phyloP scores from a whole-genome alignment of 2,113 vertebrate genomes.

The Cyprichromis sp. region DNA sequence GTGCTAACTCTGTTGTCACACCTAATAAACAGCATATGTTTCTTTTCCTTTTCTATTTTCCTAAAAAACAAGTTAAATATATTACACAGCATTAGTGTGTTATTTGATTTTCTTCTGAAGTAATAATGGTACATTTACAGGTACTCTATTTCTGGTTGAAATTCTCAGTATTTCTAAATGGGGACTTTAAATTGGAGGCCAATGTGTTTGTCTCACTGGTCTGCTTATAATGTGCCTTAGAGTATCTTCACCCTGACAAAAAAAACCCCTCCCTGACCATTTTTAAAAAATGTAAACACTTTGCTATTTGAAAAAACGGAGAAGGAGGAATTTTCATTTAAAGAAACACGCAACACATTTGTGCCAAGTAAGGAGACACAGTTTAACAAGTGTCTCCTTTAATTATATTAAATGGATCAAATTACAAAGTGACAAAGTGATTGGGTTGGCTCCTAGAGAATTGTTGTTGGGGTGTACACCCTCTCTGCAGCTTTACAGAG shows the following conservation, averaged over 20 bases:
- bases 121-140: neutral
- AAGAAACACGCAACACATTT: neutral
- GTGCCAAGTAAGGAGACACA: neutral
- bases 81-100: neutral
- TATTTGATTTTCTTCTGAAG: neutral
- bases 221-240: neutral
- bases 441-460: neutral
- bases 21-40: neutral
- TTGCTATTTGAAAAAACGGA: neutral
- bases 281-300: neutral
- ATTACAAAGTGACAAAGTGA: neutral
- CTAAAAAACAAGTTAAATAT: neutral
- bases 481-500: neutral
- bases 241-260: neutral
- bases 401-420: neutral
- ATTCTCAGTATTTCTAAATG: neutral
- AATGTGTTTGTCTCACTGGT: neutral
- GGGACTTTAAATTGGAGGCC: neutral
- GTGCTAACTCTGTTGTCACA: neutral
- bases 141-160: neutral
- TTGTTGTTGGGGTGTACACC: neutral
- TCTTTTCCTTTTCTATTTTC: neutral
- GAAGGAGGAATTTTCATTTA: neutral
- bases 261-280: neutral
- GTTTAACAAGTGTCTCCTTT: neutral